Evolutionary conservation across 2,797 vertebrate genomes (phyloP).

Genomic region (Prionace glauca): DNA sequence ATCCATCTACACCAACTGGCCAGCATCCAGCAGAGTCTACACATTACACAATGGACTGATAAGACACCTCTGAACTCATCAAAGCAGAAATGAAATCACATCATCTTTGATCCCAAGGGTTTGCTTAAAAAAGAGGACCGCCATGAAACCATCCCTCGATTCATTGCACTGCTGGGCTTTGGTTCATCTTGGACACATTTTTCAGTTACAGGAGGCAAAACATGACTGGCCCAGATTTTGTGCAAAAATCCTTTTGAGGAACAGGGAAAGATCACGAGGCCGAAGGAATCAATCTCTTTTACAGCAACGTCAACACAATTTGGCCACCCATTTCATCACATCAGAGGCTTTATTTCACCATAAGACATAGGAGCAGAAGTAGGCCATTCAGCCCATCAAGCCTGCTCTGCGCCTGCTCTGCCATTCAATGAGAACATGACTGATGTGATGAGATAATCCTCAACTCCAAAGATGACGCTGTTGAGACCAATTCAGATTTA

Average conservation of each 20-base stretch:
- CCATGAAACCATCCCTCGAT: not conserved
- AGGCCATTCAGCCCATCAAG: too few relatives aligned
- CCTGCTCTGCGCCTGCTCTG: too few relatives aligned
- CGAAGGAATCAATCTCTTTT: not conserved
- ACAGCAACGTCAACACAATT: not conserved
- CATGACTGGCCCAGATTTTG: not conserved
- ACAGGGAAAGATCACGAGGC: not conserved
- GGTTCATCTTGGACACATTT: not conserved
- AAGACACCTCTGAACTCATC: too few relatives aligned
- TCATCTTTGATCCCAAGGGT: too few relatives aligned
- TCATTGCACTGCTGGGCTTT: not conserved
- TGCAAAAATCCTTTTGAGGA: not conserved
- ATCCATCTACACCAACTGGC: too few relatives aligned
- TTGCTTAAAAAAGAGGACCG: too few relatives aligned
- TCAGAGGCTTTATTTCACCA: not conserved
- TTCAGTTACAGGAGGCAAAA: not conserved
- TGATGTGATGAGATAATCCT: too few relatives aligned
- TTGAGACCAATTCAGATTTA: not conserved
- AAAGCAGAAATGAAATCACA: too few relatives aligned
- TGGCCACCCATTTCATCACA: not conserved
- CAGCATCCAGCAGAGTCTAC: too few relatives aligned
- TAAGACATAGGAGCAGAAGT: too few relatives aligned
- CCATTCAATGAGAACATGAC: too few relatives aligned
- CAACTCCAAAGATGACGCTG: not conserved
- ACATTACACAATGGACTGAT: too few relatives aligned